Conservation (phyloP, 2,888 invertebrate genomes). For the Leptinotarsa haldemani region DNA sequence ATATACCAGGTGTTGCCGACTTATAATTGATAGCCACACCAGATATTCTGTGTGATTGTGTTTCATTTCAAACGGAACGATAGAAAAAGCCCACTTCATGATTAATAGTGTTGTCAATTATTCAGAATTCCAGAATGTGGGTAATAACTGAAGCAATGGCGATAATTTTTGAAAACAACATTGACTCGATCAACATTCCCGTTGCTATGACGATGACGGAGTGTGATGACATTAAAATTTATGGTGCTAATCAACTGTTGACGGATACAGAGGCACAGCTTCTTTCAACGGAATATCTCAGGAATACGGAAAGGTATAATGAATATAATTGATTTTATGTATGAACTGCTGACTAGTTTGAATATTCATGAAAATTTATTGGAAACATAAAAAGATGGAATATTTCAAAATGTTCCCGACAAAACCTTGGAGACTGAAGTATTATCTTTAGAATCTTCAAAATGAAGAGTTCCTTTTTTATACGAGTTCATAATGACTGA, state of each 20-base stretch:
- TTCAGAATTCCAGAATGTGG: constrained; percentile 17
- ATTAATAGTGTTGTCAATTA: constrained; percentile 23
- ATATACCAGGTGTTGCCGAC: constrained; percentile 59
- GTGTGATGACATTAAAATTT: constrained; percentile 17
- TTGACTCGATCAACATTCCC: constrained; percentile 19
- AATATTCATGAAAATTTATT: background rate
- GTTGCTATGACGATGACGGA: constrained; percentile 14
- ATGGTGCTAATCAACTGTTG: constrained; percentile 9
- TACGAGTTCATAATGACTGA: no score
- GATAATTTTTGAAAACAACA: constrained; percentile 7
- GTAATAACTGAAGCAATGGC: constrained; percentile 12
- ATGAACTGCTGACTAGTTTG: background rate
- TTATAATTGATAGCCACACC: constrained; percentile 54
- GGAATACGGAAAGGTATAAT: background rate
- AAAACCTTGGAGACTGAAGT: background rate
- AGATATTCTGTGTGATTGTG: constrained; percentile 30
- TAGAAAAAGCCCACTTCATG: constrained; percentile 18
- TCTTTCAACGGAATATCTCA: constrained; percentile 9
- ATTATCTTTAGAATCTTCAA: no score
- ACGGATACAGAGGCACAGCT: constrained; percentile 9
- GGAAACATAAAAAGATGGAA: background rate
- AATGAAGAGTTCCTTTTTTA: no score
- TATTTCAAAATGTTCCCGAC: background rate
- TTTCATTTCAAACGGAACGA: constrained; percentile 17
- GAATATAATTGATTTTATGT: background rate